Conservation (phyloP, 2,113 vertebrate genomes). For the Centropristis striata region DNA sequence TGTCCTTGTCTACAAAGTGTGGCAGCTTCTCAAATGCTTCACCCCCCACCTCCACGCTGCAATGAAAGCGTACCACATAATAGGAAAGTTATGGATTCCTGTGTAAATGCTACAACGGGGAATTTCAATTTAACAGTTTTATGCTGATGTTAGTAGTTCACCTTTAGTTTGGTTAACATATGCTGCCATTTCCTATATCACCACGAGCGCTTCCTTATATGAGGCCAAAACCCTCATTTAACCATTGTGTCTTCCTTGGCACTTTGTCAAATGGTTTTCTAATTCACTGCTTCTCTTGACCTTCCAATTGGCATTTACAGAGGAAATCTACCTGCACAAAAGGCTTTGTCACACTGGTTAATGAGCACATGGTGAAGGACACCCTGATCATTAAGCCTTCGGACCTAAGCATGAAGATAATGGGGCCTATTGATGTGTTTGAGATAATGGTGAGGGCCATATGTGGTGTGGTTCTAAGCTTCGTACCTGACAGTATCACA, state of each 20-base stretch:
- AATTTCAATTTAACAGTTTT: neutral
- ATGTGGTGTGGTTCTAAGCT: conserved; percentile 12
- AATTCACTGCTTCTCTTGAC: conserved; percentile 41
- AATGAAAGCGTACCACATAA: conserved; percentile 4
- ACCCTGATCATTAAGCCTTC: conserved; percentile 59
- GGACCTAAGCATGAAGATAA: conserved; percentile 55
- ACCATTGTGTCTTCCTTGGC: conserved; percentile 24
- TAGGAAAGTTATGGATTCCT: conserved; percentile 12
- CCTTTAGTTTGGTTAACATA: conserved; percentile 20
- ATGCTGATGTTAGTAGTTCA: conserved; percentile 16
- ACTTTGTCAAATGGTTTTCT: conserved; percentile 38
- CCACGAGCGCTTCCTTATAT: neutral
- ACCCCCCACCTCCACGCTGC: neutral
- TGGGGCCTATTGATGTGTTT: conserved; percentile 58
- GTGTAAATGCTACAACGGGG: conserved; percentile 18
- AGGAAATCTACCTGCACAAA: conserved; percentile 62
- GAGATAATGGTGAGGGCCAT: conserved; percentile 35
- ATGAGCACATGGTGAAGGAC: conserved; percentile 70
- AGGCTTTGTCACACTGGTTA: conserved; percentile 68
- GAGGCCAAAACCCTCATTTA: conserved; percentile 33
- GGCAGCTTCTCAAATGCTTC: conserved; percentile 22
- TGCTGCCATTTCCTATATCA: neutral
- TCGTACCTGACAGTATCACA: conserved; percentile 2
- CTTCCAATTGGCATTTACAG: conserved; percentile 68
- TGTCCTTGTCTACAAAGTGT: conserved; percentile 52